These are phyloP conservation scores for Muraenolepis orangiensis DNA, from an alignment of 2,797 vertebrate genomes.

Conservation along the genomic window DNA sequence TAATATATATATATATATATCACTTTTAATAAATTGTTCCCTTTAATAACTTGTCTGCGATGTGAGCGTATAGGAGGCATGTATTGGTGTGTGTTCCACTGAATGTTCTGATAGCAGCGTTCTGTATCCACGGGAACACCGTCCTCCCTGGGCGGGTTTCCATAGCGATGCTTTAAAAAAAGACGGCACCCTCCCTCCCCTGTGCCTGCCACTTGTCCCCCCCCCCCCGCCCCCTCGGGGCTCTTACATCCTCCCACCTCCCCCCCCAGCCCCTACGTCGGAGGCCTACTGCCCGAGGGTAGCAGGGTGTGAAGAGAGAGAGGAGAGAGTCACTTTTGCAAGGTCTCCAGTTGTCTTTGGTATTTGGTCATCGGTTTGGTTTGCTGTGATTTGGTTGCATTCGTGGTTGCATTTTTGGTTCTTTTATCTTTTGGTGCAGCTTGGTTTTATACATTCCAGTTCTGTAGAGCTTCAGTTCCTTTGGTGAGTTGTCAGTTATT, in stretches of 20 bases:
- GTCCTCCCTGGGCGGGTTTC: conserved; percentile 73
- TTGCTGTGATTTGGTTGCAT: conserved; percentile 44
- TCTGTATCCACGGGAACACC: conserved; percentile 75
- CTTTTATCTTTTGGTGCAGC: conserved; percentile 63
- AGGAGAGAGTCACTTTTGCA: conserved; percentile 51
- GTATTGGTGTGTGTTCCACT: conserved; percentile 73
- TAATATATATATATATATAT: conserved; percentile 70
- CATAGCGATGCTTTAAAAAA: conserved; percentile 67
- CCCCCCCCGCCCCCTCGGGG: conserved; percentile 39
- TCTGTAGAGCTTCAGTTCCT: conserved; percentile 68
- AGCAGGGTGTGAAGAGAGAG: conserved; percentile 12
- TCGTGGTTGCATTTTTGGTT: conserved; percentile 24
- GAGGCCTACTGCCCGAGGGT: no score
- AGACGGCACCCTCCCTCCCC: conserved; percentile 60
- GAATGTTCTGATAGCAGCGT: conserved; percentile 78
- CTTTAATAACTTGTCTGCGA: conserved; percentile 64
- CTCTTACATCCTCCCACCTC: no score
- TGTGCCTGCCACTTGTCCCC: conserved; percentile 25
- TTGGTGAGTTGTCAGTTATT: conserved; percentile 60
- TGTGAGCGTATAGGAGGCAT: neutral
- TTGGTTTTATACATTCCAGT: conserved; percentile 75
- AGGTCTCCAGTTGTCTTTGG: conserved; percentile 76
- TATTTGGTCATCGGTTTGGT: conserved; percentile 48
- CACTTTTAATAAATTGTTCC: conserved; percentile 77
- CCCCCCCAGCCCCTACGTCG: conserved; percentile 33